Base-by-base conservation (phyloP, 2,113 vertebrate genomes). In the Steatornis caripensis region DNA sequence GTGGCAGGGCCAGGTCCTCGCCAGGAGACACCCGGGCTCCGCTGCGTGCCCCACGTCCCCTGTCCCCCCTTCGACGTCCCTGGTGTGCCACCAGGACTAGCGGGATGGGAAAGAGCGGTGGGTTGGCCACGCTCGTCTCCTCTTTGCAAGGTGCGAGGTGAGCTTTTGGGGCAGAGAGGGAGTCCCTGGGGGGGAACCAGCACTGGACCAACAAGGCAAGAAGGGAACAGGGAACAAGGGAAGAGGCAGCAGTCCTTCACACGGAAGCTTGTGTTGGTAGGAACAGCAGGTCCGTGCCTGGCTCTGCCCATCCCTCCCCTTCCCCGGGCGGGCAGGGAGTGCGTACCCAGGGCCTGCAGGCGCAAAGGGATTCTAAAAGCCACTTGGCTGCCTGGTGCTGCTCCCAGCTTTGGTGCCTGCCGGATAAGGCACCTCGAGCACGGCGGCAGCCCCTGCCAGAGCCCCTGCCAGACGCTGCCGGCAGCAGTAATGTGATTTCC, bases 401-500 rank as follows among this genome's bases (percentile, higher is more conserved):
- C 53, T 23, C 57, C 39, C 0, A 4, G 20, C 16, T 48, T 32
- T 2, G 39, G 29, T 41, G 18, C 51, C 32, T 23, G 41, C 8
- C 0, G 2, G 60, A 12, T n/a, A 9, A 54, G 20, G 49, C 45
- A 30, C 30, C 64, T 23, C 23, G 1, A 1, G 68, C 43, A 10
- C 46, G 2, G 1, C 1, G 2, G 39, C 64, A 34, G 19, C 49
- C 48, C 60, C 51, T 10, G 82, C 87, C 85, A 81, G 94, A 61
- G 43, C 66, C 69, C 19, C 46, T 57, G 60, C 81, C 95, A 97
- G 96, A 96, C 21, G 54, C 97, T 95, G 94, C 92, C 68, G 55
- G 88, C 91, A 75, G 87, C 90, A 7, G 6, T 98, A 98, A 98
- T 95, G 91, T 48, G 69, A 98, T 98, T 98, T 97, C 70, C 95